phyloP scores from a whole-genome alignment of 2,113 vertebrate genomes.

The Tachuris rubrigastra region DNA sequence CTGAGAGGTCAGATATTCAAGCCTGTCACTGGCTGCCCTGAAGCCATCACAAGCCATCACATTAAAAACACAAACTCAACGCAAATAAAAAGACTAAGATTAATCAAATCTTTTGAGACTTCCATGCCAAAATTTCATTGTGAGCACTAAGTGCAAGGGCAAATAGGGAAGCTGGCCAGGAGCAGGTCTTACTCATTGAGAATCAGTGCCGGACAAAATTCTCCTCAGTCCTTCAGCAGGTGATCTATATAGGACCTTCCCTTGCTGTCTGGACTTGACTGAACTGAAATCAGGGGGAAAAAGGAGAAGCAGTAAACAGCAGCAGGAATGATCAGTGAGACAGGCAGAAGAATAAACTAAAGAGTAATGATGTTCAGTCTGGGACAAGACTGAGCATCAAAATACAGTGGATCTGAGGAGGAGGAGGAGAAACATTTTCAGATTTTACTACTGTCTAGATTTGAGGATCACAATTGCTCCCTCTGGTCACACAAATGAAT shows the following conservation, averaged over 20 bases:
- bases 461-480: slow-evolving; percentile 31
- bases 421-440: not conserved
- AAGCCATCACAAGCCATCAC: not conserved
- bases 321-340: not conserved
- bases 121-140: not conserved
- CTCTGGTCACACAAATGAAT: slow-evolving; percentile 42
- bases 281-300: not conserved
- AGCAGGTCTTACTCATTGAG: not conserved
- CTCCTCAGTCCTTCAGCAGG: not conserved
- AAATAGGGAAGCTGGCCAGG: not conserved
- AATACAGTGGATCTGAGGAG: not conserved
- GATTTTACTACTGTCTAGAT: slow-evolving; percentile 24
- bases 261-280: not conserved
- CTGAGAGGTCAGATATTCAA: not conserved
- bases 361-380: not conserved
- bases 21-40: not conserved
- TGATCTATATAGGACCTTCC: not conserved
- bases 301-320: not conserved
- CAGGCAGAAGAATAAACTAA: not conserved
- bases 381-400: not conserved
- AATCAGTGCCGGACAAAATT: not conserved
- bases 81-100: not conserved
- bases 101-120: not conserved
- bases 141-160: not conserved
- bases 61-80: not conserved